Evolutionary conservation across 2,797 vertebrate species (phyloP), one percentile per base, ranked within the genome.

Genomic region (Tauraco hartlaubi): DNA sequence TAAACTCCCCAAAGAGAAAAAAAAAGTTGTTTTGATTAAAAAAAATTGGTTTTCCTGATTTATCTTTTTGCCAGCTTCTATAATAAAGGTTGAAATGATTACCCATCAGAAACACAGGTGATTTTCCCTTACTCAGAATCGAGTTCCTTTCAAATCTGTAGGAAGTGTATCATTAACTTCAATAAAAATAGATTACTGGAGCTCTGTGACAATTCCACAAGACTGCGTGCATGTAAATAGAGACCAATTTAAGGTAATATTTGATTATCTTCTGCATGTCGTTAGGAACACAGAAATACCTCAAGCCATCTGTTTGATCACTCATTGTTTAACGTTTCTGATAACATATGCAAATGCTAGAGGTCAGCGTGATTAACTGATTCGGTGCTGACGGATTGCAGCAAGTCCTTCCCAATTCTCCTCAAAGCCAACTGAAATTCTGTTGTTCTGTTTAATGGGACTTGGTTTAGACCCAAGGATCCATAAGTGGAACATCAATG

Each of bases 401-500:
- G 33, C 4, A 15, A 67, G 15, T 55, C n/a, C 66, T 73, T 55
- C 71, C 23, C 20, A 48, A 0, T 72, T 84, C 56, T 83, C 15
- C n/a, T 78, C 1, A 3, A 79, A 93, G 22, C n/a, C 35, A 79
- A 2, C 1, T 63, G 73, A 66, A 86, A 81, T 84, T 78, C 33
- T 5, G 2, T 31, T 72, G 7, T 49, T 48, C 25, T 66, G 9
- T 69, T 78, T 67, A 35, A 15, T 18, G 22, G 13, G 28, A 9
- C 16, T 91, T 85, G 17, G 9, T 79, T 87, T 88, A 74, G 61
- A 29, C 48, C 63, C 31, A 10, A 2, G 5, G 5, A 7, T 84
- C 51, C 0, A 0, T 46, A 61, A 80, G 13, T 49, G 21, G 37
- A 63, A 52, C 6, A n/a, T 61, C 28, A 51, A 0, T 33, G 35